Percentiles rank a stretch among this genome's conserved stretches.
Evolutionary conservation across 2,888 invertebrate species (phyloP).

Genomic region (Fragum sueziense): DNA sequence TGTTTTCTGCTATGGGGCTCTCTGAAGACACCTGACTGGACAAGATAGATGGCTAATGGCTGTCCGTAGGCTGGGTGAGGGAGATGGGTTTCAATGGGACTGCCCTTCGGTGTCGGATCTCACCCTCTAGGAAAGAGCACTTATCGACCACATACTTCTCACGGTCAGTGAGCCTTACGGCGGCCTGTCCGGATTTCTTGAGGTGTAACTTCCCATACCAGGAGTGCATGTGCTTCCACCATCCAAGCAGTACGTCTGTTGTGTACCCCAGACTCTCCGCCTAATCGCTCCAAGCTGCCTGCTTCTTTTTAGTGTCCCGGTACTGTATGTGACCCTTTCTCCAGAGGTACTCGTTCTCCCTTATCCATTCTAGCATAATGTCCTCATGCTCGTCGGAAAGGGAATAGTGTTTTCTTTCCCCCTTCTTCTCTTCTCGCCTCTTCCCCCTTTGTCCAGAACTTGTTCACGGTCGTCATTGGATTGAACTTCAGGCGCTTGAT

Average conservation of each 20-base stretch:
- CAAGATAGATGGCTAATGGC: background rate
- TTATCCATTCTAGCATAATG: too few relatives aligned
- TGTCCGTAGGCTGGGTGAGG: background rate
- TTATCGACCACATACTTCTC: background rate
- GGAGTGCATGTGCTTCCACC: slow-evolving; percentile 5
- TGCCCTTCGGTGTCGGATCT: background rate
- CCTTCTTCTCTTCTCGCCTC: too few relatives aligned
- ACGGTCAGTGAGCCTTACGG: background rate
- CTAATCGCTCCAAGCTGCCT: background rate
- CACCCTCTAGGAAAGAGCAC: background rate
- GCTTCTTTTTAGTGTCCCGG: background rate
- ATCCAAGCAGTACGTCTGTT: background rate
- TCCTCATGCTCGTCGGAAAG: too few relatives aligned
- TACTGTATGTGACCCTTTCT: too few relatives aligned
- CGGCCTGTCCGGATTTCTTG: background rate
- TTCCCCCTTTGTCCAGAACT: too few relatives aligned
- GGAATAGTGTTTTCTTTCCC: too few relatives aligned
- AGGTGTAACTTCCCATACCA: background rate
- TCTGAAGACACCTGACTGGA: background rate
- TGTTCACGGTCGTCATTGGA: too few relatives aligned
- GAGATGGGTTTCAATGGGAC: background rate
- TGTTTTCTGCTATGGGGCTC: background rate
- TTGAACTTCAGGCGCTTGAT: too few relatives aligned
- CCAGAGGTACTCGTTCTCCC: too few relatives aligned
- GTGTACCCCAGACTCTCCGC: background rate